Percentiles rank a stretch among this genome's conserved stretches.
Conservation (phyloP, 1,140 invertebrate species). For the Anadara kagoshimensis region DNA sequence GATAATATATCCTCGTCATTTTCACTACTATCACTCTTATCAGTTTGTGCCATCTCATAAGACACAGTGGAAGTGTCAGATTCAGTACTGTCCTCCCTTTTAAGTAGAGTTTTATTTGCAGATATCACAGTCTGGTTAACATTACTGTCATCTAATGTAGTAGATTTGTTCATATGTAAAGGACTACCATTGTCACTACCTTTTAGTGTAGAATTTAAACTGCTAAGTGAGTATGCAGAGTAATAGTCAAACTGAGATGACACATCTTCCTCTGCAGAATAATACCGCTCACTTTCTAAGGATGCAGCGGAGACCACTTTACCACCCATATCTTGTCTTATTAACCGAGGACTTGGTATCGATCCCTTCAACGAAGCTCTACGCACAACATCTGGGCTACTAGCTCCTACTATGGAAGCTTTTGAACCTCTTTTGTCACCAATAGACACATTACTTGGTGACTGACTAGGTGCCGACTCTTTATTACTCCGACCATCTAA, state of each 20-base stretch:
- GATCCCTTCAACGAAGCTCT: constrained; percentile 35
- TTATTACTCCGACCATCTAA: constrained; percentile 9
- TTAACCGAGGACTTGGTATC: constrained; percentile 43
- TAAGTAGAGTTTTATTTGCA: constrained; percentile 24
- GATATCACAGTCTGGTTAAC: not conserved
- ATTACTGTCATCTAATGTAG: constrained; percentile 1
- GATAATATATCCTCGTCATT: constrained; percentile 31
- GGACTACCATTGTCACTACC: not conserved
- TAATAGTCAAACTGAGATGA: constrained; percentile 11
- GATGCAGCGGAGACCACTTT: constrained; percentile 50
- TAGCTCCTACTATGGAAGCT: not conserved
- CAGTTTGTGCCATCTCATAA: constrained; percentile 91
- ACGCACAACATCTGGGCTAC: not conserved
- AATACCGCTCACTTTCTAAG: constrained; percentile 64
- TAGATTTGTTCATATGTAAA: constrained; percentile 4
- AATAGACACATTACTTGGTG: not conserved
- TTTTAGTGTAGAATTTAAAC: constrained; percentile 15
- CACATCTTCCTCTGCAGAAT: constrained; percentile 61
- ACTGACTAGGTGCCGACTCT: not conserved
- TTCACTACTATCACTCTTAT: constrained; percentile 29
- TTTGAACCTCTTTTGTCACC: not conserved
- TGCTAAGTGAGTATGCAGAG: not conserved
- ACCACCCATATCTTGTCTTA: constrained; percentile 36
- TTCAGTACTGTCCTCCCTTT: constrained; percentile 35
- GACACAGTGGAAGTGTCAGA: constrained; percentile 77